Conservation (phyloP, 1,140 invertebrate genomes). For the Solenopsis fugax region DNA sequence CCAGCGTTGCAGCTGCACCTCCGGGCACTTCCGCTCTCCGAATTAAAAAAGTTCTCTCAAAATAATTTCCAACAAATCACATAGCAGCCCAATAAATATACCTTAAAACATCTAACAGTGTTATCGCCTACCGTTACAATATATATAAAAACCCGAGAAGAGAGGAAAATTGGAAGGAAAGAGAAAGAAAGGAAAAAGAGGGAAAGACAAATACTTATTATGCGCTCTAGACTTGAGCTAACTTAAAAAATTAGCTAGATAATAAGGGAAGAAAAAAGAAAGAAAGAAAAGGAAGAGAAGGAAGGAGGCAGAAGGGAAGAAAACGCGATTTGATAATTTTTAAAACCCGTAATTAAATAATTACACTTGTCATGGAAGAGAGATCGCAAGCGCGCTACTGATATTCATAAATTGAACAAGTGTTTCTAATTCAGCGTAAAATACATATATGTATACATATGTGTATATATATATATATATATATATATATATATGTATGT, state of each 20-base stretch:
- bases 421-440: conserved; percentile 44
- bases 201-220: conserved; percentile 23
- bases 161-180: background rate
- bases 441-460: background rate
- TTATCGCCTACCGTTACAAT: conserved; percentile 64
- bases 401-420: conserved; percentile 73
- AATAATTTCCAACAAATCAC: conserved; percentile 79
- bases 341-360: conserved; percentile 70
- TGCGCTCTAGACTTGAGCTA: conserved; percentile 8
- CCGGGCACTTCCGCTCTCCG: conserved; percentile 38
- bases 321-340: conserved; percentile 42
- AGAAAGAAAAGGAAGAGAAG: background rate
- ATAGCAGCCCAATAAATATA: conserved; percentile 80
- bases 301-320: background rate
- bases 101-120: conserved; percentile 77
- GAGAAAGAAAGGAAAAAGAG: conserved; percentile 36
- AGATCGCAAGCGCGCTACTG: conserved; percentile 61
- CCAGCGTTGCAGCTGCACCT: conserved; percentile 37
- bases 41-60: conserved; percentile 67
- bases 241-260: conserved; percentile 2
- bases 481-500: background rate
- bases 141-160: conserved; percentile 56
- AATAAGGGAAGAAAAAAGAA: background rate
- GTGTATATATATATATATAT: background rate
- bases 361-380: conserved; percentile 74